phyloP scores from a whole-genome alignment of 2,113 vertebrate genomes.

The Gymnorhina tibicen region DNA sequence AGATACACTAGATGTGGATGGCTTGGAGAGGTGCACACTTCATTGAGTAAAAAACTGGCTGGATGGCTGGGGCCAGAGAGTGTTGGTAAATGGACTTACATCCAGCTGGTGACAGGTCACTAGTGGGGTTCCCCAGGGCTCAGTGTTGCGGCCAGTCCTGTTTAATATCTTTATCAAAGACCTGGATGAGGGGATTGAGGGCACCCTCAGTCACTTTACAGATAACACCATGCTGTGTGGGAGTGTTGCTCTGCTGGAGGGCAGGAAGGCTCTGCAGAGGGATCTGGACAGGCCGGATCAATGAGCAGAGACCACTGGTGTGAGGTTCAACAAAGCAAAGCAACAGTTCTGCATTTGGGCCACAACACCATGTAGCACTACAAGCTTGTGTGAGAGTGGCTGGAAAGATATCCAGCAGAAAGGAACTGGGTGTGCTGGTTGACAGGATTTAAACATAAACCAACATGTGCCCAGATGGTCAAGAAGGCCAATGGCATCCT shows the following conservation, averaged over 20 bases:
- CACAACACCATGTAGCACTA: background rate
- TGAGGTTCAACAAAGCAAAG: background rate
- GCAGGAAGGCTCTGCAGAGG: background rate
- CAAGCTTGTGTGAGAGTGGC: too few relatives aligned
- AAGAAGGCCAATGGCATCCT: background rate
- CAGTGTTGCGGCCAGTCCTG: background rate
- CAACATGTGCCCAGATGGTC: background rate
- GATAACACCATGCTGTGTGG: too few relatives aligned
- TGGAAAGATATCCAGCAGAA: background rate
- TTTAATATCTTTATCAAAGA: background rate
- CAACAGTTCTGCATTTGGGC: background rate
- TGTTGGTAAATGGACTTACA: background rate
- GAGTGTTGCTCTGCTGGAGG: background rate
- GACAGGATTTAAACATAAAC: background rate
- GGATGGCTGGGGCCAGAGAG: background rate
- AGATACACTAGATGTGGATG: background rate
- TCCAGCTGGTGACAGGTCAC: background rate
- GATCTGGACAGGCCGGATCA: background rate
- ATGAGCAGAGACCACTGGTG: accelerated
- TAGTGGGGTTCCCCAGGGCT: background rate
- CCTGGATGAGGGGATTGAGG: background rate
- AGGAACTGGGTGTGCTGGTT: background rate
- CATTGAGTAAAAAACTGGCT: background rate
- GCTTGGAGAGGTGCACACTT: background rate
- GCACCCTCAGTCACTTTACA: background rate